Evolutionary conservation across 2,797 vertebrate genomes (phyloP), one percentile per base, ranked within the genome.

Genomic region (Philypnodon macrostomus): DNA sequence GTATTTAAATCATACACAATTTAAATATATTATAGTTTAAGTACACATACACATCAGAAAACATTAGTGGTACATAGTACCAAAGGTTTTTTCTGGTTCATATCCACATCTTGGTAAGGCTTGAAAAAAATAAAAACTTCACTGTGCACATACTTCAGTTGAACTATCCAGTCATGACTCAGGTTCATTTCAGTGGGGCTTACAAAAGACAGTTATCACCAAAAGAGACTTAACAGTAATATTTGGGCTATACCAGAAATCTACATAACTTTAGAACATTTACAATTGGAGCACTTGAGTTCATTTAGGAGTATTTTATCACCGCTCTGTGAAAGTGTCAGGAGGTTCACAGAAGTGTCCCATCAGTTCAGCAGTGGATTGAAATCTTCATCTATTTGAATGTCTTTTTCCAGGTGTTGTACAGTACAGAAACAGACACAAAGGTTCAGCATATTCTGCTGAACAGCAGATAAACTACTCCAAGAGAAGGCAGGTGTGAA

Each of bases 11-110:
- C 93, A 93, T 94, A 96, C 94, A 97, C 95, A 95, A 91, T 94
- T 98, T 90, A 99, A 99, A 99, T 98, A 97, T 84, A 93, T 92
- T 94, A 93, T 92, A 90, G 90, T 94, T 95, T 93, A 95, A 88
- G 92, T 94, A 94, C 92, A 97, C 90, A 85, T 93, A 95, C 88
- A 93, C 87, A 82, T 94, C 88, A 90, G 89, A 93, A 92, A 92
- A 90, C 92, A 92, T 90, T 89, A 86, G 79, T 90, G 96, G 96
- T 98, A 98, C 96, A 99, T 91, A 91, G 96, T 97, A 98, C 96
- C 96, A 96, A 92, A 90, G 91, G 89, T 92, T 87, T 90, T 31
- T 89, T 90, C 86, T 91, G 87, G 87, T 90, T 92, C 82, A 83
- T 80, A 76, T 88, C 85, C 84, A 92, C 83, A 74, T 91, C 84